Evolutionary conservation across 2,113 vertebrate genomes (phyloP).

Genomic region (Spheniscus mendiculus): DNA sequence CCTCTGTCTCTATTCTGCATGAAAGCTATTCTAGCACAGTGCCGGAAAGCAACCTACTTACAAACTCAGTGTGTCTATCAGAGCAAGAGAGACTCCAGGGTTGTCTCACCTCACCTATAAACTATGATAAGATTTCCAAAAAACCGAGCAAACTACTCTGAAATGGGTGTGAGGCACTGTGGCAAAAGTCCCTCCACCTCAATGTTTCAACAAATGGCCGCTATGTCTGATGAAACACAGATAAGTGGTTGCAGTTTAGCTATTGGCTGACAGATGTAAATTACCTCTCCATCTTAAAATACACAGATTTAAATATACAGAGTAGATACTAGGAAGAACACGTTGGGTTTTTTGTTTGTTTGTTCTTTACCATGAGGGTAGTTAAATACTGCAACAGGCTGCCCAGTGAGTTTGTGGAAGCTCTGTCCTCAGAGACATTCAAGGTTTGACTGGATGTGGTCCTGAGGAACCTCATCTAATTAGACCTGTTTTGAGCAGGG

Average conservation of each 20-base stretch:
- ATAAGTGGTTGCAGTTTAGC: neutral
- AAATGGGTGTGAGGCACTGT: neutral
- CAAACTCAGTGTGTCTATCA: neutral
- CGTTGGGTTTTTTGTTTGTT: fast-evolving
- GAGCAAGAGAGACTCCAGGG: neutral
- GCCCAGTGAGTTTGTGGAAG: neutral
- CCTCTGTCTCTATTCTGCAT: neutral
- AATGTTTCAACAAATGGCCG: neutral
- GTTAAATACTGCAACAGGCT: neutral
- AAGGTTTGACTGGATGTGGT: neutral
- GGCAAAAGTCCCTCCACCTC: neutral
- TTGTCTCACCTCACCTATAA: neutral
- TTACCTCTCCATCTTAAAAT: neutral
- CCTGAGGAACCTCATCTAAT: neutral
- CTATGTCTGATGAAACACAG: neutral
- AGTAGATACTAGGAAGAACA: fast-evolving
- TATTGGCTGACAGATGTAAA: neutral
- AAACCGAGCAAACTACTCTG: neutral
- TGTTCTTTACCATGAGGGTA: fast-evolving
- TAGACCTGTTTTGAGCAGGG: neutral
- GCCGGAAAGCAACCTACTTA: neutral
- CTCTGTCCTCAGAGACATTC: neutral
- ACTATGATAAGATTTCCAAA: neutral
- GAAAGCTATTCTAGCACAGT: neutral
- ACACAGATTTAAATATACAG: fast-evolving